Base-by-base conservation (phyloP, 2,113 vertebrate species). In the Hippolais icterina region DNA sequence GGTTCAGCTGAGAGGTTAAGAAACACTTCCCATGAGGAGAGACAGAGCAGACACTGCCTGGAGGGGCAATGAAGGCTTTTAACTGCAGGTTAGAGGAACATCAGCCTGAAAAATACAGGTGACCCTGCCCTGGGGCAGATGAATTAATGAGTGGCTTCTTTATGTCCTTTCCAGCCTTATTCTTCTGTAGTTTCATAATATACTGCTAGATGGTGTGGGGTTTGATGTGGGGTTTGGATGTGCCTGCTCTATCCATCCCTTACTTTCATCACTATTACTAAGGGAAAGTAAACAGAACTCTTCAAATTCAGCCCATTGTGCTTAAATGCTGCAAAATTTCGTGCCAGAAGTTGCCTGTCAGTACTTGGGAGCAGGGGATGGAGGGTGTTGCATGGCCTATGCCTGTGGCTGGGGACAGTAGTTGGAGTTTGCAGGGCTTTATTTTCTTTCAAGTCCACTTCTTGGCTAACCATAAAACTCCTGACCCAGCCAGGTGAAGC, bases 321-420 rank as follows among this genome's bases (percentile, higher is more conserved):
- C 54, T 88, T 50, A 85, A 84, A 28, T 53, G 25, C 31, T 60
- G 15, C 53, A 74, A 63, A 61, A 79, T 24, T 18, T 61, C 49
- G 6, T 52, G 27, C n/a, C 59, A 66, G 39, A 42, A 61, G 23
- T 10, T 59, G 39, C 15, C 37, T 3, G 0, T 25, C 24, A 33
- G 37, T 41, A 3, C 18, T 4, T 9, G 59, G 50, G 19, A 35
- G 63, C 24, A 39, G 27, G 29, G 27, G 4, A 29, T 16, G 25
- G 49, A 72, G 19, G 12, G 12, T 54, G 37, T 49, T 61, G 10
- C 39, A 23, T 4, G 21, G 46, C 15, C 42, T 21, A 0, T 0
- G 0, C 2, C 57, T 22, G 14, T 56, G 14, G 12, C 74, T 65
- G 15, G 29, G 47, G 24, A 47, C 1, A 14, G 6, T 0, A 37